Evolutionary conservation across 2,888 invertebrate species (phyloP).

Genomic region (Machimus rusticus): DNA sequence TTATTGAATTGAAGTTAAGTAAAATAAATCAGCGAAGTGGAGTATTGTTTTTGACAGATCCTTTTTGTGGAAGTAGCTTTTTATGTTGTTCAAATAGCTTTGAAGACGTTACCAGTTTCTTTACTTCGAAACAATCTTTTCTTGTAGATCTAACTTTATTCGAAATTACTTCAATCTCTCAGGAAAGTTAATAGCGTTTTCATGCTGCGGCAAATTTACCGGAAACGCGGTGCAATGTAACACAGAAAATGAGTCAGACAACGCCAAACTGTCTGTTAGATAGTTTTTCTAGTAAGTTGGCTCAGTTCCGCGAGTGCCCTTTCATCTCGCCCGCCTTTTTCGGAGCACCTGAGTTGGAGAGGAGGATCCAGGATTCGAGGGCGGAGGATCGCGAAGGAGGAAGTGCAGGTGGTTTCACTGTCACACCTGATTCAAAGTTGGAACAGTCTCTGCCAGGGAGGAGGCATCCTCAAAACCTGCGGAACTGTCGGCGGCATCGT

Average conservation of each 20-base stretch:
- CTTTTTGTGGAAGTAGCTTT: not conserved
- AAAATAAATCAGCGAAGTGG: no score
- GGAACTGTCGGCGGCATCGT: not conserved
- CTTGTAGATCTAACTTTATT: not conserved
- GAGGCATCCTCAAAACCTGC: not conserved
- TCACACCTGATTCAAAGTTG: not conserved
- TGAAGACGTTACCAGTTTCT: not conserved
- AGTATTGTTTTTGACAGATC: no score
- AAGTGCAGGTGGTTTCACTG: not conserved
- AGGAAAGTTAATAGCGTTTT: not conserved
- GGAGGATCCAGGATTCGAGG: not conserved
- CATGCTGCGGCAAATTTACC: not conserved
- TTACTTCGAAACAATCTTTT: not conserved
- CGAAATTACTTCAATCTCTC: not conserved
- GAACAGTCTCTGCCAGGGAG: not conserved
- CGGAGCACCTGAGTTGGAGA: not conserved
- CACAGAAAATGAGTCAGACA: not conserved
- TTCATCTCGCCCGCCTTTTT: not conserved
- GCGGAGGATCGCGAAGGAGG: not conserved
- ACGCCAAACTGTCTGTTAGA: not conserved
- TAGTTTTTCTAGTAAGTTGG: not conserved
- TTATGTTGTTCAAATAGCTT: not conserved
- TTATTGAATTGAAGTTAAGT: no score
- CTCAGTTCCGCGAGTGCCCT: not conserved
- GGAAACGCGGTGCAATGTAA: not conserved